Conservation (phyloP, 2,113 vertebrate genomes). For the Perca fluviatilis region DNA sequence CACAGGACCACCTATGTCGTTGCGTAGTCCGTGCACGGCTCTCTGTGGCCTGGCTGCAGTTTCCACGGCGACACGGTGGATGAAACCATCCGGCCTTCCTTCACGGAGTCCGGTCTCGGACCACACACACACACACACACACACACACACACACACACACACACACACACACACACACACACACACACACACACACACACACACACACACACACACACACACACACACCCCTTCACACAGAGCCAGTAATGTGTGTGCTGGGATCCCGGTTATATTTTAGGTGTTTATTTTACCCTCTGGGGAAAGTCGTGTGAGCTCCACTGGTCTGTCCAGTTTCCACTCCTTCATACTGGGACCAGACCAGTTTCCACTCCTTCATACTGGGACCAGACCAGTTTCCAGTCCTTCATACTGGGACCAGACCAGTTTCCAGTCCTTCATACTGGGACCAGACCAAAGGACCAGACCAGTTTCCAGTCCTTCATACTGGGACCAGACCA, state of each 20-base stretch:
- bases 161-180: too few relatives aligned
- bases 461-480: too few relatives aligned
- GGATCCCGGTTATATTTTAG: constrained; percentile 31
- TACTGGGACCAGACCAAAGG: too few relatives aligned
- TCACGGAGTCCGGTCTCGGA: constrained; percentile 43
- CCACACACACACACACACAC: constrained; percentile 46
- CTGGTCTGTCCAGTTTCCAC: constrained; percentile 47
- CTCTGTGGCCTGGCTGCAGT: constrained; percentile 56
- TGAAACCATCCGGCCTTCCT: constrained; percentile 46
- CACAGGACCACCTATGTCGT: constrained; percentile 47
- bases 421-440: too few relatives aligned
- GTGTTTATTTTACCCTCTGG: constrained; percentile 9
- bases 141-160: too few relatives aligned
- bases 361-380: too few relatives aligned
- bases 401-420: too few relatives aligned
- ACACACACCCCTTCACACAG: not conserved
- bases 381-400: too few relatives aligned
- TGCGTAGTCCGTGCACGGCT: not conserved
- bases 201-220: constrained; percentile 1
- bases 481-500: too few relatives aligned
- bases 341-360: constrained; percentile 40
- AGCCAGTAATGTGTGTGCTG: constrained; percentile 34
- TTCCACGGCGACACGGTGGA: constrained; percentile 39
- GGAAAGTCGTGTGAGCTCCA: constrained; percentile 32
- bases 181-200: constrained; percentile 17